Percentiles rank a stretch among this genome's conserved stretches.
Evolutionary conservation across 2,888 invertebrate species (phyloP).

Genomic region (Ectemnius lituratus): DNA sequence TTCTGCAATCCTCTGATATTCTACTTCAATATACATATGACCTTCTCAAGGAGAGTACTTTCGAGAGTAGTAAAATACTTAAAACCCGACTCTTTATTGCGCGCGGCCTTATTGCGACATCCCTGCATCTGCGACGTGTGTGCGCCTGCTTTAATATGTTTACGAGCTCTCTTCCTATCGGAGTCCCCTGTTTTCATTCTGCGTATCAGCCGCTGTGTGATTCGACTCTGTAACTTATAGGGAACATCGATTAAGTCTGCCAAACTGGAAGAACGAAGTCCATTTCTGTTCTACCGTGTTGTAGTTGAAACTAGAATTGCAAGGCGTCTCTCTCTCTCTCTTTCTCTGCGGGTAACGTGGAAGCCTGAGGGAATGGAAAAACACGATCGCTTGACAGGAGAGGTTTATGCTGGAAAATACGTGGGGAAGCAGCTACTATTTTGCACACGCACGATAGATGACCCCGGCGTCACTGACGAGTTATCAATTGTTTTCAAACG

Average conservation of each 20-base stretch:
- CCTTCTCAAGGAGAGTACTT: too few relatives aligned
- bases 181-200: constrained; percentile 28
- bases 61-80: too few relatives aligned
- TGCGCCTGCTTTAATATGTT: constrained; percentile 24
- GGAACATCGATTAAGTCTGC: constrained; percentile 18
- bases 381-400: constrained; percentile 17
- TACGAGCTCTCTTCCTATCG: constrained; percentile 31
- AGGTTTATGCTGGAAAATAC: constrained; percentile 25
- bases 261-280: too few relatives aligned
- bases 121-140: too few relatives aligned
- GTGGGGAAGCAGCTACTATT: constrained; percentile 46
- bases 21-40: too few relatives aligned
- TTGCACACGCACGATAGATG: constrained; percentile 51
- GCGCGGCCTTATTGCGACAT: too few relatives aligned
- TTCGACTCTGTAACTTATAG: neutral
- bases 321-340: too few relatives aligned
- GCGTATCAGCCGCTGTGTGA: constrained; percentile 10
- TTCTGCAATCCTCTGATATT: too few relatives aligned
- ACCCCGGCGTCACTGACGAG: constrained; percentile 44
- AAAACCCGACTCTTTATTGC: too few relatives aligned
- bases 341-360: too few relatives aligned
- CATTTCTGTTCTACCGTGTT: too few relatives aligned
- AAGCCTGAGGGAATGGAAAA: constrained; percentile 45
- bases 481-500: constrained; percentile 65
- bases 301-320: too few relatives aligned